Evolutionary conservation across 2,888 invertebrate genomes (phyloP).

Genomic region (Didymodactylos carnosus): DNA sequence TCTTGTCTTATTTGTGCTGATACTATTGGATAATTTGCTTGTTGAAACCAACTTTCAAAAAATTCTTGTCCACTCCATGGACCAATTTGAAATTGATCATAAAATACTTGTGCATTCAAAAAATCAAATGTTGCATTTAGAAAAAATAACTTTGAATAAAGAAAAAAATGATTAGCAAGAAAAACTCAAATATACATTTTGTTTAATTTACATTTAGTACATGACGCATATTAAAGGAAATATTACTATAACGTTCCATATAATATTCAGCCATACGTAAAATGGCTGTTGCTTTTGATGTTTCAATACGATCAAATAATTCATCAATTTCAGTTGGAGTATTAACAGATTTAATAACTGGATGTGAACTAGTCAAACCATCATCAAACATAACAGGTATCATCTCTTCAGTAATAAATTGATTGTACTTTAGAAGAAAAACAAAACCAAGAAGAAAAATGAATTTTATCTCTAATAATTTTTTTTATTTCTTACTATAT

Average conservation of each 20-base stretch:
- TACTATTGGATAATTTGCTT: constrained; percentile 6
- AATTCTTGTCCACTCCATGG: constrained; percentile 1
- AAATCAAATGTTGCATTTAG: no score
- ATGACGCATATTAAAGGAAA: background rate
- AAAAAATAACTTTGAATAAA: no score
- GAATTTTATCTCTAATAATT: background rate
- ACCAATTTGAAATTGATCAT: background rate
- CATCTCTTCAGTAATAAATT: constrained; percentile 5
- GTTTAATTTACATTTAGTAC: background rate
- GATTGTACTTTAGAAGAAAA: background rate
- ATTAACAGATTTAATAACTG: constrained; percentile 3
- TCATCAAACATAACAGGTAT: background rate
- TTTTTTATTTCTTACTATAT: background rate
- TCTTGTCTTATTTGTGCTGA: background rate
- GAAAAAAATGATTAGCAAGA: background rate
- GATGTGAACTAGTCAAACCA: constrained; percentile 7
- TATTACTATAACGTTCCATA: no score
- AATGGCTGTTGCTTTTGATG: constrained; percentile 6
- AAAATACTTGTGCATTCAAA: background rate
- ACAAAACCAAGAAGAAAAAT: no score
- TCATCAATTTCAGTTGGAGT: constrained; percentile 5
- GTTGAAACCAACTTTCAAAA: constrained; percentile 5
- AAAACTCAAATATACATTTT: background rate
- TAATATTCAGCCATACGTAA: constrained; percentile 11
- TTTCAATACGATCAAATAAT: constrained; percentile 10